These are phyloP conservation scores for Perizoma affinitatum DNA, from an alignment of 2,888 invertebrate genomes.

Conservation along the genomic window DNA sequence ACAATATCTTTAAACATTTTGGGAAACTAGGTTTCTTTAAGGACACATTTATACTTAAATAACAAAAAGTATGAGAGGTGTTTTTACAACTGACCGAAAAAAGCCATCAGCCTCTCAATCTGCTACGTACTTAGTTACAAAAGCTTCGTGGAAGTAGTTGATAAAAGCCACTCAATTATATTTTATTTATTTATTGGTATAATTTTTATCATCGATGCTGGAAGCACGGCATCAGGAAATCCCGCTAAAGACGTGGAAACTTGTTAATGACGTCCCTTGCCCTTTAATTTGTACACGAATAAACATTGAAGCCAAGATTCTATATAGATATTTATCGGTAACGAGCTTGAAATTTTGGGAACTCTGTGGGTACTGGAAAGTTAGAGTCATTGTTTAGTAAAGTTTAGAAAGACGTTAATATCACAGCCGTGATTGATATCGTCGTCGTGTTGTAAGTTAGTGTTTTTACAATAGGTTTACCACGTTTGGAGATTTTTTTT, in stretches of 20 bases:
- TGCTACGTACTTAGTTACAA: no score
- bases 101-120: no score
- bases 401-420: constrained; percentile 11
- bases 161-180: constrained; percentile 34
- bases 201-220: constrained; percentile 42
- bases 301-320: constrained; percentile 8
- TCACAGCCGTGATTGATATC: constrained; percentile 5
- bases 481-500: not conserved
- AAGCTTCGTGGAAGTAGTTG: not conserved
- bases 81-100: no score
- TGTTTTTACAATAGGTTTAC: not conserved
- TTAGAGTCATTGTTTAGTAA: constrained; percentile 14
- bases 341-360: constrained; percentile 18
- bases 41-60: no score
- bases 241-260: constrained; percentile 53
- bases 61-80: no score
- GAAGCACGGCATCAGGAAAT: constrained; percentile 41
- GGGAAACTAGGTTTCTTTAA: no score
- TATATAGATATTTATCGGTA: constrained; percentile 22
- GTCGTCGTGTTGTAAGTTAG: not conserved
- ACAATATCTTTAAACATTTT: no score
- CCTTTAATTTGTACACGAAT: constrained; percentile 25
- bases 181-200: constrained; percentile 37
- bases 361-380: constrained; percentile 7
- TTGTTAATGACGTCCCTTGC: constrained; percentile 52